Evolutionary conservation across 2,797 vertebrate species (phyloP).

Genomic region (Clarias fuscus): DNA sequence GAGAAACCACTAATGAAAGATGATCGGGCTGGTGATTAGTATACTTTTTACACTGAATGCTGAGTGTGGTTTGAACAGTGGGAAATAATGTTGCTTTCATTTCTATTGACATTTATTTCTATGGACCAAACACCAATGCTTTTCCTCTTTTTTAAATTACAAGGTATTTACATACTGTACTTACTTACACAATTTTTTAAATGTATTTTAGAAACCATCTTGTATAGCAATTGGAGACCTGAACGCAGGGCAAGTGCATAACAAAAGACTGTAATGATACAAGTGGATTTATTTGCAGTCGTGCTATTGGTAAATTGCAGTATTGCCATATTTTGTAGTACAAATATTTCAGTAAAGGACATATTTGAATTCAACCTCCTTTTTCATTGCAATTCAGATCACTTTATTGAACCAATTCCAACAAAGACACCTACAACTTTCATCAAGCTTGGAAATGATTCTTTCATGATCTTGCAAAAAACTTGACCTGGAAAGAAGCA

Average conservation of each 20-base stretch:
- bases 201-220: background rate
- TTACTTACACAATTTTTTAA: no score
- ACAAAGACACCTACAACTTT: conserved; percentile 61
- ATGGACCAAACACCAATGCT: no score
- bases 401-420: conserved; percentile 52
- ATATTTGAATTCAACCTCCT: background rate
- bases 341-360: background rate
- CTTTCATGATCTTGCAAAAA: conserved; percentile 75
- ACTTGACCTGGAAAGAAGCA: conserved; percentile 83
- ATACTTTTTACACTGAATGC: no score
- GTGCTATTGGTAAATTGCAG: conserved; percentile 63
- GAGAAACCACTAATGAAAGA: no score
- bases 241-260: conserved; percentile 68
- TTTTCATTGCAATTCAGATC: conserved; percentile 38
- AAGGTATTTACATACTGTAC: no score
- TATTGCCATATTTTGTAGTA: background rate
- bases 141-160: no score
- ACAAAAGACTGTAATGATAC: conserved; percentile 68
- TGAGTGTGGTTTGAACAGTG: no score
- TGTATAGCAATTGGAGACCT: conserved; percentile 63
- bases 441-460: conserved; percentile 75
- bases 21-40: no score
- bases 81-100: no score
- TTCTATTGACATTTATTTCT: no score
- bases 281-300: conserved; percentile 66